phyloP scores from a whole-genome alignment of 2,888 invertebrate genomes.

The Tenthredo mesomela region DNA sequence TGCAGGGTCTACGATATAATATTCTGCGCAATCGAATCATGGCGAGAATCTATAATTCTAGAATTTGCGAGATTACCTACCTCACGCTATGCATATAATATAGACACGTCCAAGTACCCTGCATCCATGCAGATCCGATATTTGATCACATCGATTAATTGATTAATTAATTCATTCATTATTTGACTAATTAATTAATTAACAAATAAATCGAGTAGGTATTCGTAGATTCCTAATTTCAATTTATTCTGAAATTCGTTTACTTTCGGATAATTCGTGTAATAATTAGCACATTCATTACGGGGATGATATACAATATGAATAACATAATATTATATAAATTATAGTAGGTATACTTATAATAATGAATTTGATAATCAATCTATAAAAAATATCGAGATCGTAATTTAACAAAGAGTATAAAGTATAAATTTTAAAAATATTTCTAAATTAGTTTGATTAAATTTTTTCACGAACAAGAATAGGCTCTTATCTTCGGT shows the following conservation, averaged over 20 bases:
- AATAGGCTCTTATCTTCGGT: neutral
- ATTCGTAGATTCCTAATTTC: neutral
- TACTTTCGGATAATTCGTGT: neutral
- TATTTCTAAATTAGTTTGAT: neutral
- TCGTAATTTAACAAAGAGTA: neutral
- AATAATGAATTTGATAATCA: neutral
- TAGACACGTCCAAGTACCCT: neutral
- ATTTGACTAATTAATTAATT: neutral
- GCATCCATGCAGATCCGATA: neutral
- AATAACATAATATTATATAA: neutral
- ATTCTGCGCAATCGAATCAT: neutral
- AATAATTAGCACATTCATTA: neutral
- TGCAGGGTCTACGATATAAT: neutral
- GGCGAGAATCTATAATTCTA: neutral
- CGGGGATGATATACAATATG: neutral
- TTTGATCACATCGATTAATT: neutral
- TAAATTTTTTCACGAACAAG: neutral
- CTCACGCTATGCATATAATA: neutral
- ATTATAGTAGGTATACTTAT: no score
- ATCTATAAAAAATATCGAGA: neutral
- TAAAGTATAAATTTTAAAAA: neutral
- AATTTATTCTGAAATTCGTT: neutral
- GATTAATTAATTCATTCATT: neutral
- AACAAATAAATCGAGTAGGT: neutral
- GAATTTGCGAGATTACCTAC: neutral